Evolutionary conservation across 2,888 invertebrate species (phyloP).

Genomic region (Drosophila testacea): DNA sequence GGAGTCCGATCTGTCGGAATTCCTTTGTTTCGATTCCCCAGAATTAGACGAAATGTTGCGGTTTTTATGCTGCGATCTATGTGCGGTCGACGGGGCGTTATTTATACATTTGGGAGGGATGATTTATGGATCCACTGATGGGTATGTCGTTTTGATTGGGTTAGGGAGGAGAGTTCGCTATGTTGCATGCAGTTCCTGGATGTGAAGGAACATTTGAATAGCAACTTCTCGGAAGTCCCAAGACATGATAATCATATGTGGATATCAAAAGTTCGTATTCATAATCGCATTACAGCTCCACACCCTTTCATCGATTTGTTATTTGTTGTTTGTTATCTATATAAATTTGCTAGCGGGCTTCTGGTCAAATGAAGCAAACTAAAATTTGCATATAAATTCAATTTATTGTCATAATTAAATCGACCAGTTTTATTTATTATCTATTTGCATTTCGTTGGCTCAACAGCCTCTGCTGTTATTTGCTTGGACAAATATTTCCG

Average conservation of each 20-base stretch:
- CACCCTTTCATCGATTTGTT: slow-evolving; percentile 44
- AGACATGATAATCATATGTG: slow-evolving; percentile 13
- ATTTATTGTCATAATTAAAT: slow-evolving; percentile 73
- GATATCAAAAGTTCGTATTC: neutral
- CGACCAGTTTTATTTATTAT: slow-evolving; percentile 70
- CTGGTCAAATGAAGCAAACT: slow-evolving; percentile 28
- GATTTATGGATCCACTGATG: slow-evolving; percentile 62
- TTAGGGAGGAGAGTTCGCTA: slow-evolving; percentile 10
- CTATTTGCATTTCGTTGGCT: slow-evolving; percentile 61
- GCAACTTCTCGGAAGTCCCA: slow-evolving; percentile 52
- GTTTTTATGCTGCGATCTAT: slow-evolving; percentile 58
- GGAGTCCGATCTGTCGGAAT: slow-evolving; percentile 42
- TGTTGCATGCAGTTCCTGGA: slow-evolving; percentile 43
- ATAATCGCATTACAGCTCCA: slow-evolving; percentile 62
- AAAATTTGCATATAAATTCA: slow-evolving; percentile 69
- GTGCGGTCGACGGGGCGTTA: slow-evolving; percentile 44
- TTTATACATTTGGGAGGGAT: slow-evolving; percentile 55
- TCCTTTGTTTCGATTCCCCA: slow-evolving; percentile 67
- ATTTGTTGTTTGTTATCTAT: slow-evolving; percentile 22
- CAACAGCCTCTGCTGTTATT: slow-evolving; percentile 11
- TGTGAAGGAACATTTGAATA: neutral
- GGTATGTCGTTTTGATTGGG: slow-evolving; percentile 35
- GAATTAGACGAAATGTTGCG: slow-evolving; percentile 64
- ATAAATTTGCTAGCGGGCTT: slow-evolving; percentile 28
- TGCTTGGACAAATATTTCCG: slow-evolving; percentile 61